Conservation (phyloP, 2,888 invertebrate species). For the Elmis aenea region DNA sequence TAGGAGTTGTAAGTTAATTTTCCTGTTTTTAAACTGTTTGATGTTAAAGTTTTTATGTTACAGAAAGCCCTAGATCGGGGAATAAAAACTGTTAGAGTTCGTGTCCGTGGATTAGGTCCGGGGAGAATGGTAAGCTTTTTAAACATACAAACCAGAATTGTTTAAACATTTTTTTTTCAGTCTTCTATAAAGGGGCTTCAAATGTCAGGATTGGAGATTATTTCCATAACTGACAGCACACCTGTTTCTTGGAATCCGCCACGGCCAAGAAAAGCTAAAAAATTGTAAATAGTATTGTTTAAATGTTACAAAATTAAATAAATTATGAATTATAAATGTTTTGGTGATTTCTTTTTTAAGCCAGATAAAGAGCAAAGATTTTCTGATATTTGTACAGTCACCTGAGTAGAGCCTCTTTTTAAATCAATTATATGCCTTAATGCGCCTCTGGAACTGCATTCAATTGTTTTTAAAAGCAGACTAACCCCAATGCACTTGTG, state of each 20-base stretch:
- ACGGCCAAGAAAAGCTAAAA: slow-evolving; percentile 77
- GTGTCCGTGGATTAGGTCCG: slow-evolving; percentile 79
- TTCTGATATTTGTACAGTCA: no score
- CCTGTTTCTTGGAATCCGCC: slow-evolving; percentile 78
- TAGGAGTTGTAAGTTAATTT: slow-evolving; percentile 64
- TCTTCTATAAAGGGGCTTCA: slow-evolving; percentile 89
- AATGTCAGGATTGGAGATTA: slow-evolving; percentile 83
- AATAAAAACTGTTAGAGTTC: slow-evolving; percentile 68
- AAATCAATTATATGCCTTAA: no score
- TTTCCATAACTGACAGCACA: slow-evolving; percentile 91
- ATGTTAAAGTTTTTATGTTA: slow-evolving; percentile 30
- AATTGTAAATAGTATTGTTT: slow-evolving; percentile 56
- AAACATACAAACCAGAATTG: slow-evolving; percentile 4
- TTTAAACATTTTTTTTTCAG: slow-evolving; percentile 51
- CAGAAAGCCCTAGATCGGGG: slow-evolving; percentile 72
- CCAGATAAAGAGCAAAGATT: no score
- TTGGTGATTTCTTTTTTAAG: no score
- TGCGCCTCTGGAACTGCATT: no score
- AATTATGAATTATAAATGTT: slow-evolving; percentile 1
- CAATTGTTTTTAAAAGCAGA: no score
- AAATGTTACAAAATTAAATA: slow-evolving; percentile 6
- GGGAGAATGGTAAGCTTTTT: slow-evolving; percentile 73
- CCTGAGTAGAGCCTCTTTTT: no score
- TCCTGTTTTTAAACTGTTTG: slow-evolving; percentile 7
- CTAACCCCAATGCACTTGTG: no score